Evolutionary conservation across 2,888 invertebrate genomes (phyloP), one percentile per base, ranked within the genome.

Genomic region (Aleiodes leptofemur): DNA sequence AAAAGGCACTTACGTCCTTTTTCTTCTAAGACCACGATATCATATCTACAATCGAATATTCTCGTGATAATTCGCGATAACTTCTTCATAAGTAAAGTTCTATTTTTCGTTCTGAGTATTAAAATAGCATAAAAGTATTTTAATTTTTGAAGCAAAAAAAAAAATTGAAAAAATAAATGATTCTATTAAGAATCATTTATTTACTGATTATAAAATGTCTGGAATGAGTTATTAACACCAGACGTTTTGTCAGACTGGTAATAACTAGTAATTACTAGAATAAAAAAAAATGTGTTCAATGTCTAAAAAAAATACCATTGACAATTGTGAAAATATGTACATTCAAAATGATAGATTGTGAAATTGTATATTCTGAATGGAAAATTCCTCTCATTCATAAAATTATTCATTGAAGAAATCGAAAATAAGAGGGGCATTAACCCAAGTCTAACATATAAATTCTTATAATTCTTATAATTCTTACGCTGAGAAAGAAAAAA

Each of bases 171-270:
- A n/a, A n/a, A n/a, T n/a, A n/a, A n/a, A n/a, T n/a, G n/a, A n/a
- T n/a, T n/a, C n/a, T n/a, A n/a, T n/a, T n/a, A n/a, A n/a, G 38
- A 61, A 61, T 59, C 14, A 34, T 38, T 8, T 11, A 57, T 31
- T 43, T 23, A 31, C 61, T 61, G 61, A 61, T 61, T 61, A 61
- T 61, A 38, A n/a, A 34, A 3, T 61, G 61, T 61, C 61, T 61
- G 38, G 34, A 4, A 38, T 61, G 38, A n/a, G 14, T 34, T 61
- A 61, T 34, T 43, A 38, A 38, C 61, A 31, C 61, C 61, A 61
- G 61, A 61, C 38, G 16, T n/a, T 61, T 38, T 13, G 57, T 31
- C 57, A 57, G 43, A 43, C 43, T 43, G 11, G 9, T 43, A 43
- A 43, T 11, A 9, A 7, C 43, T 43, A 43, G 11, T 43, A 43